phyloP scores from a whole-genome alignment of 2,888 invertebrate genomes.

The Bombyx huttoni region DNA sequence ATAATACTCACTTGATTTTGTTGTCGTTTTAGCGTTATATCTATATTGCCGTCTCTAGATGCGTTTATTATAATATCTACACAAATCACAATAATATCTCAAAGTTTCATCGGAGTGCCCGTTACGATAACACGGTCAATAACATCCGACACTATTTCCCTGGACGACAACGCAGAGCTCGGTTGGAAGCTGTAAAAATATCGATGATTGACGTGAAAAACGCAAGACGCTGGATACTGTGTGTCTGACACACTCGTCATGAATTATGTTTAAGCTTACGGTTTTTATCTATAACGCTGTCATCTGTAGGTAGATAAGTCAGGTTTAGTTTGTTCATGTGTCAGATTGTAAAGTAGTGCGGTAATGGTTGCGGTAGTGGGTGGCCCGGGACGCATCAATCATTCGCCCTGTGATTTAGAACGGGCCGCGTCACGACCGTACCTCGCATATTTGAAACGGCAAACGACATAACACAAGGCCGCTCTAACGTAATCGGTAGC shows the following conservation, averaged over 20 bases:
- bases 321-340: constrained; percentile 7
- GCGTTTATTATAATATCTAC: neutral
- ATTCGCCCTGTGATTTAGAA: constrained; percentile 1
- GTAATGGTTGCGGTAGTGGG: constrained; percentile 10
- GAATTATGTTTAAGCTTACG: constrained; percentile 20
- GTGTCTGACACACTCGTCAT: constrained; percentile 18
- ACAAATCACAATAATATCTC: neutral
- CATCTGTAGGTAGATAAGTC: constrained; percentile 21
- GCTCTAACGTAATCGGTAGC: neutral
- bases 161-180: constrained; percentile 9
- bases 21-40: neutral
- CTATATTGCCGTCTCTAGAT: neutral
- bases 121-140: neutral
- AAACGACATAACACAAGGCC: neutral
- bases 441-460: neutral
- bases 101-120: neutral
- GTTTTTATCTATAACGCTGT: constrained; percentile 29
- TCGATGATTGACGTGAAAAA: constrained; percentile 35
- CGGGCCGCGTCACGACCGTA: neutral
- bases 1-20: neutral
- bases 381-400: constrained; percentile 7
- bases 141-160: neutral
- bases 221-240: constrained; percentile 18
- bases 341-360: constrained; percentile 15
- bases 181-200: constrained; percentile 29